A percentile compares a stretch with the other conserved stretches of the same genome.
These are phyloP conservation scores for Embiotoca jacksoni DNA, from an alignment of 2,113 vertebrate species.

Conservation along the genomic window DNA sequence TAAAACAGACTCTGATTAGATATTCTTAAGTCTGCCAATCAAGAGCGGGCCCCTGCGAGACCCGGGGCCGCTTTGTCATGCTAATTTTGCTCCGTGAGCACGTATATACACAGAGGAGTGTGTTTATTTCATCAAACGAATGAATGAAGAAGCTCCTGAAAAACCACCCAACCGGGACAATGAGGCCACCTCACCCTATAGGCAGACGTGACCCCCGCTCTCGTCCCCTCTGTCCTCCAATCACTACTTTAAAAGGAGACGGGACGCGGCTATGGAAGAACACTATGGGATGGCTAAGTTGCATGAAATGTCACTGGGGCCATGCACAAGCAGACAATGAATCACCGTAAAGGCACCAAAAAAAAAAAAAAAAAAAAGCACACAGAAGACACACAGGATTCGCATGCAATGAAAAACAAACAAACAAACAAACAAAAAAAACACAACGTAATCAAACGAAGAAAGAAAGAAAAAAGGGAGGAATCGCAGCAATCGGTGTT, in stretches of 20 bases:
- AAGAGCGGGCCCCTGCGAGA: constrained; percentile 55
- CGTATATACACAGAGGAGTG: constrained; percentile 32
- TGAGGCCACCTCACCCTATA: constrained; percentile 64
- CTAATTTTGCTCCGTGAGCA: constrained; percentile 55
- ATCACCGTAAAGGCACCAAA: constrained; percentile 39
- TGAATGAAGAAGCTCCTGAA: constrained; percentile 59
- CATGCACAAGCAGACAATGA: constrained; percentile 83
- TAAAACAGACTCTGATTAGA: constrained; percentile 78
- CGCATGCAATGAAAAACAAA: constrained; percentile 69
- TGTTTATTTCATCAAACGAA: constrained; percentile 61
- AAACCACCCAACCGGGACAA: constrained; percentile 68
- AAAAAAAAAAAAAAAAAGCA: constrained; percentile 16
- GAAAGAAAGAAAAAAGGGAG: constrained; percentile 48
- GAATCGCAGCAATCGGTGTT: constrained; percentile 56
- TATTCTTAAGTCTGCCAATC: constrained; percentile 80
- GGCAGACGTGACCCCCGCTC: constrained; percentile 47
- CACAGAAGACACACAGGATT: constrained; percentile 45
- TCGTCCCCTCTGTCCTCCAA: constrained; percentile 51
- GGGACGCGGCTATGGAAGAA: constrained; percentile 40
- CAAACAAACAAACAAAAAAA: constrained; percentile 6
- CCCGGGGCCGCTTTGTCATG: constrained; percentile 58
- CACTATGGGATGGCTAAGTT: constrained; percentile 67
- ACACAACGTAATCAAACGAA: constrained; percentile 14
- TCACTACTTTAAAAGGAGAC: constrained; percentile 38
- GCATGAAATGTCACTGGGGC: constrained; percentile 77